Conservation (phyloP, 2,888 invertebrate genomes). For the Plemyria rubiginata region DNA sequence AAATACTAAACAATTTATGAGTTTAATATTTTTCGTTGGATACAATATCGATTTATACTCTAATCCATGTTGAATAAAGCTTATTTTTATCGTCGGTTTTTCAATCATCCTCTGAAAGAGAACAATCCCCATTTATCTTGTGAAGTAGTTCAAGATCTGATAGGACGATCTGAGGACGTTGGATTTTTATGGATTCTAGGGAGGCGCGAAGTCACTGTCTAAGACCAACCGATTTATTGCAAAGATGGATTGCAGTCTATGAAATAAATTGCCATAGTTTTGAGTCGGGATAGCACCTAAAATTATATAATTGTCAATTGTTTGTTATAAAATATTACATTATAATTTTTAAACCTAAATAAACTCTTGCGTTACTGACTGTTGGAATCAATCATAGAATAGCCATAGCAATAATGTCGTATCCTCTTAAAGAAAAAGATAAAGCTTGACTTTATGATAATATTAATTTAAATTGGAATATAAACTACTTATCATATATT, state of each 20-base stretch:
- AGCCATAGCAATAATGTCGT: too few relatives aligned
- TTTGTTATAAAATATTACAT: too few relatives aligned
- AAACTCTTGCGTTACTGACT: not conserved
- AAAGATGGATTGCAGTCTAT: conserved; percentile 37
- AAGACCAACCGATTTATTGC: conserved; percentile 47
- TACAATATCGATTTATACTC: conserved; percentile 1
- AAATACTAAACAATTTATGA: not conserved
- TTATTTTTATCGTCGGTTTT: conserved; percentile 47
- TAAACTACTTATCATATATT: not conserved
- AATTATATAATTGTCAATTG: not conserved
- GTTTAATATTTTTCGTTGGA: not conserved
- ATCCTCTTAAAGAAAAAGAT: too few relatives aligned
- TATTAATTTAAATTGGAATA: not conserved
- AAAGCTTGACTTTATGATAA: too few relatives aligned
- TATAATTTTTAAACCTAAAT: too few relatives aligned
- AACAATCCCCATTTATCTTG: conserved; percentile 73
- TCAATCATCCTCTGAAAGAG: conserved; percentile 63
- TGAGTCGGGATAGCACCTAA: conserved; percentile 12
- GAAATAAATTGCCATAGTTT: conserved; percentile 27
- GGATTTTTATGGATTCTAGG: conserved; percentile 63
- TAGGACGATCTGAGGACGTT: conserved; percentile 63
- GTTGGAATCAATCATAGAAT: not conserved
- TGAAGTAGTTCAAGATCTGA: conserved; percentile 66
- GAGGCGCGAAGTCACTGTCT: conserved; percentile 50
- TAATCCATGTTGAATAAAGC: conserved; percentile 2